phyloP scores from a whole-genome alignment of 2,113 vertebrate genomes.

The Craseonycteris thonglongyai region DNA sequence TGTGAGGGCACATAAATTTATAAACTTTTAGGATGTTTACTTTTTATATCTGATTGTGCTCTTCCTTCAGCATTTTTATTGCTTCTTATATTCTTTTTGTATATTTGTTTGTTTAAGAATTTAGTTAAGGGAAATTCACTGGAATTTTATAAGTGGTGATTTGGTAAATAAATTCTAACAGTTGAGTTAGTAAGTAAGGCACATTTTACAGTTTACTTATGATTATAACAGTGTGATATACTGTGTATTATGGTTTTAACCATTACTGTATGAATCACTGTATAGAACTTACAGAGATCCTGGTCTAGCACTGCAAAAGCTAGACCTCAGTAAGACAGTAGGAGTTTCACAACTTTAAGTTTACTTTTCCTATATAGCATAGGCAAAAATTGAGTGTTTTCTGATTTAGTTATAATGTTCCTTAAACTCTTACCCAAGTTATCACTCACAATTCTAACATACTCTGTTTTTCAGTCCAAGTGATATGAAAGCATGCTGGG shows the following conservation, averaged over 20 bases:
- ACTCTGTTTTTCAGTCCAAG: constrained; percentile 25
- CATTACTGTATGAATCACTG: neutral
- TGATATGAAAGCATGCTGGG: constrained; percentile 34
- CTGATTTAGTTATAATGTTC: constrained; percentile 41
- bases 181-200: neutral
- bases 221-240: neutral
- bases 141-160: neutral
- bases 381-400: constrained; percentile 39
- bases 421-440: constrained; percentile 34
- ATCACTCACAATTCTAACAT: constrained; percentile 42
- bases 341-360: constrained; percentile 4
- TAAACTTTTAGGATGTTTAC: neutral
- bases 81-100: neutral
- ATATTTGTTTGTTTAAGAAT: neutral
- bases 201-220: neutral
- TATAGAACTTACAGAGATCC: neutral
- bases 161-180: neutral
- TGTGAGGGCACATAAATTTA: neutral
- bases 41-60: neutral
- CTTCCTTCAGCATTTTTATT: neutral
- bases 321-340: neutral
- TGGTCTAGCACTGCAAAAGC: neutral
- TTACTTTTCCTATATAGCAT: constrained; percentile 31
- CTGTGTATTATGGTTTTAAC: neutral
- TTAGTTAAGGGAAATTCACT: neutral